Base-by-base conservation (phyloP, 92 coral and sea anemone species). In the Blastomussa wellsi region DNA sequence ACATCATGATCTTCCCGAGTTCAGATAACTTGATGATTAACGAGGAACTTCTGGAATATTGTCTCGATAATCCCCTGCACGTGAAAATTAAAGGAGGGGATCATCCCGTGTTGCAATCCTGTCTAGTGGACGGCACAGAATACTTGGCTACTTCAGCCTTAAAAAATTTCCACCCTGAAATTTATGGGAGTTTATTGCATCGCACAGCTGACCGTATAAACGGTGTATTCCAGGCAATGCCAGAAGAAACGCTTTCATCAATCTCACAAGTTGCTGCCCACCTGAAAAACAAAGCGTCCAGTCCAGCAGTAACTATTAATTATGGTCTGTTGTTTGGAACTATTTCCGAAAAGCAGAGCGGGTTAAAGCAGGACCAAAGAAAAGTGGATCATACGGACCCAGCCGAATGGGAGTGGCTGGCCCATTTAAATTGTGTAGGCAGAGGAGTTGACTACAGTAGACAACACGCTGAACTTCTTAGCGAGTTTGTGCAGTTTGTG, bases 121-220 rank as follows among this genome's bases (percentile, higher is more conserved):
- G 91, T 73, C 73, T 92, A 20, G 64, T 42, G 60, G 78, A 83
- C 59, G 83, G 81, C 70, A 79, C 95, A 31, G 52, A 39, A 6
- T 92, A 79, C 78, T 83, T 92, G 64, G 89, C 92, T 28, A 65
- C 92, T 36, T 55, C 89, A 12, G 69, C 92, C n/a, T 79, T 92
- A 17, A 92, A 81, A 77, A 78, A 33, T 10, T 89, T 92, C 41
- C 91, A 92, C 35, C 88, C 91, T 10, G 82, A 65, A 48, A 71
- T 92, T 52, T 92, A 86, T 67, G 95, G 95, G 33, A 74, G 78
- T 47, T 26, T 22, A 24, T 48, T 36, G 60, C 60, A 59, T 74
- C 20, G n/a, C 29, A 13, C 47, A 74, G 78, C 42, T 24, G 78
- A 74, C 33, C 59, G 49, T 29, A 31, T 74, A 16, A 74, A 33